Percentiles rank a stretch among this genome's conserved stretches.
Evolutionary conservation across 2,113 vertebrate genomes (phyloP).

Genomic region (Mirza zaza): DNA sequence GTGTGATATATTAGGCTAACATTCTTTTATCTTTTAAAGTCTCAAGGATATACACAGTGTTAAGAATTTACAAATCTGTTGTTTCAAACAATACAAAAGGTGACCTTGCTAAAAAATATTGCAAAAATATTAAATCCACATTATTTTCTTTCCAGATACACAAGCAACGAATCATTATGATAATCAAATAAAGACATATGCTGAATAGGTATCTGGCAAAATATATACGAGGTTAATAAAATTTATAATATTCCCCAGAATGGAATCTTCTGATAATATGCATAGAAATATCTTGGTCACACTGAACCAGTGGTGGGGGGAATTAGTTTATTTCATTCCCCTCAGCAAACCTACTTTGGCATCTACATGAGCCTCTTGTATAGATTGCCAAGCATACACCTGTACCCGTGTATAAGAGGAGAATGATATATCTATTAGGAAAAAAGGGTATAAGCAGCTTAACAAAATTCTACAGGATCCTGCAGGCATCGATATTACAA

Average conservation of each 20-base stretch:
- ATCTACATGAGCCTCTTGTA: neutral
- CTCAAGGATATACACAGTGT: neutral
- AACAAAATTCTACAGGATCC: constrained; percentile 61
- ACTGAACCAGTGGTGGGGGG: neutral
- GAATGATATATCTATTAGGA: constrained; percentile 43
- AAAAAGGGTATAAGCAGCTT: constrained; percentile 28
- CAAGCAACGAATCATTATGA: neutral
- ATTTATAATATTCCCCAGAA: constrained; percentile 54
- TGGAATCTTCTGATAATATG: constrained; percentile 12
- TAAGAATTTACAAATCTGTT: constrained; percentile 34
- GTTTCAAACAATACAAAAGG: constrained; percentile 7
- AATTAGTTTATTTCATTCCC: constrained; percentile 63
- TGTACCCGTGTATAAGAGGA: neutral
- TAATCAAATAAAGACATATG: constrained; percentile 22
- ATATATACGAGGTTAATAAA: constrained; percentile 48
- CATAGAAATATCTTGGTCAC: constrained; percentile 43
- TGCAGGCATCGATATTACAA: constrained; percentile 43
- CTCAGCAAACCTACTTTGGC: constrained; percentile 51
- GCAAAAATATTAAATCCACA: neutral
- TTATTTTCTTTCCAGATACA: constrained; percentile 28
- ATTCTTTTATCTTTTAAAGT: neutral
- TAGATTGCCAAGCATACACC: neutral
- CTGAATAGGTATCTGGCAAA: neutral
- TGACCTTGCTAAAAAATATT: neutral
- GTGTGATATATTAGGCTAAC: neutral